Percentiles rank a stretch among this genome's conserved stretches.
Conservation (phyloP, 2,797 vertebrate genomes). For the Anolis apletophallus region DNA sequence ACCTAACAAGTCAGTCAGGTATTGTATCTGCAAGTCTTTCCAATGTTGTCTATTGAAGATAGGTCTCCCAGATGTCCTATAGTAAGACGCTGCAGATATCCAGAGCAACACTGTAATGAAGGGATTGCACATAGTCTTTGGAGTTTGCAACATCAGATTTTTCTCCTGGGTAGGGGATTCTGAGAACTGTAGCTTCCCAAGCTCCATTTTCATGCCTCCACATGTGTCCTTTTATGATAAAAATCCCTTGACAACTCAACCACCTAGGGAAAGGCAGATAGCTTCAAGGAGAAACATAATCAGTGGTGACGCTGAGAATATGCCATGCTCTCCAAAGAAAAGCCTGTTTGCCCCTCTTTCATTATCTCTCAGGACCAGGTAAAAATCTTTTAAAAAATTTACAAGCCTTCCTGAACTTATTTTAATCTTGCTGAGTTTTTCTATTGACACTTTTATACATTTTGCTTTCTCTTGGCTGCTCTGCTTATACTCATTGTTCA, state of each 20-base stretch:
- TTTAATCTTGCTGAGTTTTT: background rate
- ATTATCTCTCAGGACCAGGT: background rate
- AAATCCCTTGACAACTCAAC: background rate
- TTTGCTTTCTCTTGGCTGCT: background rate
- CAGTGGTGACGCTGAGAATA: background rate
- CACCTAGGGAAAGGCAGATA: background rate
- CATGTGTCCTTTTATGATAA: background rate
- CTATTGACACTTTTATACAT: background rate
- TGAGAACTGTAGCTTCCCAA: too few relatives aligned
- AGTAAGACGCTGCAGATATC: background rate
- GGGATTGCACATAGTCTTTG: too few relatives aligned
- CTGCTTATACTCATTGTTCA: background rate
- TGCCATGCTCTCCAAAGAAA: background rate
- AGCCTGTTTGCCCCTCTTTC: background rate
- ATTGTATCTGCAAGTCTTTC: background rate
- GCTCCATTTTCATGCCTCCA: too few relatives aligned
- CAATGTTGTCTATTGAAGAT: background rate
- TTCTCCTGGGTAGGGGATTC: too few relatives aligned
- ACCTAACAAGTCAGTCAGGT: background rate
- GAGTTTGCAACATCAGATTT: too few relatives aligned
- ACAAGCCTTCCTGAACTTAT: background rate
- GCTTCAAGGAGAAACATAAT: background rate
- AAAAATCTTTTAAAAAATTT: background rate
- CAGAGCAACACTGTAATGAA: background rate
- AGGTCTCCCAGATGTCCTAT: background rate